These are phyloP conservation scores for Halictus ligatus DNA, from an alignment of 2,888 invertebrate species.

Conservation along the genomic window DNA sequence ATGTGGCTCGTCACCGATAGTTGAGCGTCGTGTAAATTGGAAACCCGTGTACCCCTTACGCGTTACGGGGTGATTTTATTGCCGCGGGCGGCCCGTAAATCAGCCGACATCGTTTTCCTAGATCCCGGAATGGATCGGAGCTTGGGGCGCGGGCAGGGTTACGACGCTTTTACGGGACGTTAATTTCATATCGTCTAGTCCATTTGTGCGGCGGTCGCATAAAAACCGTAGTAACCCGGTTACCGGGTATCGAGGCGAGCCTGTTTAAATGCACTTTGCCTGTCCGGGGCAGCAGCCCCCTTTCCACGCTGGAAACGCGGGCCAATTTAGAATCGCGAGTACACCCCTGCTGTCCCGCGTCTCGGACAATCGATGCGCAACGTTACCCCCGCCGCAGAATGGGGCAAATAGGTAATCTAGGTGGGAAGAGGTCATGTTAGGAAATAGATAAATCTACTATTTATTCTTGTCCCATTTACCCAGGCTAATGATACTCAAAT, in stretches of 20 bases:
- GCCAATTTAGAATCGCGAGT: constrained; percentile 29
- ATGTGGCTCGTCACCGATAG: constrained; percentile 29
- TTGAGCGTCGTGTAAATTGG: constrained; percentile 30
- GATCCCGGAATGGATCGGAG: constrained; percentile 6
- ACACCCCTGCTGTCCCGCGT: background rate
- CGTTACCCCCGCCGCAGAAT: background rate
- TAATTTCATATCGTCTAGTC: constrained; percentile 31
- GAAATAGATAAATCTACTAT: too few relatives aligned
- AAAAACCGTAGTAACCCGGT: constrained; percentile 29
- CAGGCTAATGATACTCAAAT: too few relatives aligned
- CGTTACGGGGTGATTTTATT: constrained; percentile 41
- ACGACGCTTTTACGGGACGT: constrained; percentile 41
- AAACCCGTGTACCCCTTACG: constrained; percentile 22
- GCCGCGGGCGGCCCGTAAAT: constrained; percentile 19
- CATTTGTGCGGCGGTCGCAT: constrained; percentile 15
- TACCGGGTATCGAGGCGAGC: constrained; percentile 9
- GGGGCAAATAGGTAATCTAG: background rate
- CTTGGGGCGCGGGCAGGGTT: background rate
- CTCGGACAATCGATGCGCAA: constrained; percentile 46
- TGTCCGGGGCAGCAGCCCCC: background rate
- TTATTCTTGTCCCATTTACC: too few relatives aligned
- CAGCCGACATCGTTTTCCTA: background rate
- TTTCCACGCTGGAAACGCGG: constrained; percentile 18
- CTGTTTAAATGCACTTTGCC: constrained; percentile 28
- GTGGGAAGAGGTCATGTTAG: too few relatives aligned